These are phyloP conservation scores for Gorsachius magnificus DNA, from an alignment of 2,797 vertebrate species.

Conservation along the genomic window DNA sequence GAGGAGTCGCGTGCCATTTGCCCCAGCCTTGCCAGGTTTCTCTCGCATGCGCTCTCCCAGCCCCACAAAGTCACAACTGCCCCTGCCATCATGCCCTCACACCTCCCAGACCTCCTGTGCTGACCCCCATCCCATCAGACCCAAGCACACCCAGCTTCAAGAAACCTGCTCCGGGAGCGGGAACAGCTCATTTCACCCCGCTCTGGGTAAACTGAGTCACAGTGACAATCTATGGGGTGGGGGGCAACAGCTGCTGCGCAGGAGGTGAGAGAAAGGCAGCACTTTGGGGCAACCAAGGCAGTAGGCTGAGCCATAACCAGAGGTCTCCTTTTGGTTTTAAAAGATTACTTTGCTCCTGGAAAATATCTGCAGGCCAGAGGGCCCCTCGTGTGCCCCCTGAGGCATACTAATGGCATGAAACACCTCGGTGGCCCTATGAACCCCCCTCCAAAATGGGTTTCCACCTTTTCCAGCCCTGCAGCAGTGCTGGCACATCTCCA, in stretches of 20 bases:
- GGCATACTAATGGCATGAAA: neutral
- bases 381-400: too few relatives aligned
- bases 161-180: neutral
- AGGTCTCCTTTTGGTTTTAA: neutral
- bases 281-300: neutral
- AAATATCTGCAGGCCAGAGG: neutral
- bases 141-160: neutral
- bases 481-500: neutral
- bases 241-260: neutral
- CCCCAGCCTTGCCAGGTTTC: neutral
- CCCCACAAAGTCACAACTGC: neutral
- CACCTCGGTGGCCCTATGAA: neutral
- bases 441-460: neutral
- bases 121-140: neutral
- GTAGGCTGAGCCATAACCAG: neutral
- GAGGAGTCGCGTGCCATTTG: accelerated
- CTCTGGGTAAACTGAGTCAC: neutral
- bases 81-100: neutral
- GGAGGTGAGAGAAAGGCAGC: neutral
- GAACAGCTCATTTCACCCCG: neutral
- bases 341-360: neutral
- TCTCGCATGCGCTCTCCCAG: neutral
- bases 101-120: neutral
- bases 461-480: neutral
- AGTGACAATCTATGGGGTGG: too few relatives aligned